Conservation (phyloP, 2,888 invertebrate species). For the Eristalis tenax region DNA sequence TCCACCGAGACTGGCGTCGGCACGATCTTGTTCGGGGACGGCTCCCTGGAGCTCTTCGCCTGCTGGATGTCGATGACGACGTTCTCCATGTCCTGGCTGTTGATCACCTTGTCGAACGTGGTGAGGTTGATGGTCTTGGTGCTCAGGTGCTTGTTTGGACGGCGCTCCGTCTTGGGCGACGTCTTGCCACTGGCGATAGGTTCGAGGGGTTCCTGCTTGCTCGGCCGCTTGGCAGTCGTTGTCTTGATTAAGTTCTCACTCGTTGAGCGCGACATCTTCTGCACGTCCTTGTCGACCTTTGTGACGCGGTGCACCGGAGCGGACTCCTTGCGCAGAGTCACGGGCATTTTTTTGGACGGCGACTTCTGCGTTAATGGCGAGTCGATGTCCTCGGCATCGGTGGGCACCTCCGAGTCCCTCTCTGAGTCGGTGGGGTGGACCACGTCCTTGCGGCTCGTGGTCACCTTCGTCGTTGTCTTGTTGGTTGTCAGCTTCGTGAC, state of each 20-base stretch:
- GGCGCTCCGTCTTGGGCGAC: slow-evolving; percentile 73
- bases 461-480: slow-evolving; percentile 43
- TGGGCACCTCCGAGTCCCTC: slow-evolving; percentile 55
- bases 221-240: slow-evolving; percentile 76
- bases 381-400: slow-evolving; percentile 55
- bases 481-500: slow-evolving; percentile 9
- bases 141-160: slow-evolving; percentile 81
- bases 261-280: slow-evolving; percentile 83
- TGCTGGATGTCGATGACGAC: slow-evolving; percentile 87
- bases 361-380: slow-evolving; percentile 36
- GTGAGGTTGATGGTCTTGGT: slow-evolving; percentile 83
- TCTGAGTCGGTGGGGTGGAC: slow-evolving; percentile 52
- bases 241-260: slow-evolving; percentile 84
- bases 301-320: slow-evolving; percentile 81
- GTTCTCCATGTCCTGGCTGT: slow-evolving; percentile 83
- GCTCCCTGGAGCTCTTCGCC: slow-evolving; percentile 89
- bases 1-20: slow-evolving; percentile 85
- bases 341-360: slow-evolving; percentile 77
- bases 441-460: slow-evolving; percentile 30
- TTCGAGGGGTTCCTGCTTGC: slow-evolving; percentile 73
- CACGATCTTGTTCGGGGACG: slow-evolving; percentile 87
- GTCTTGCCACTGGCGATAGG: slow-evolving; percentile 72
- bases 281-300: slow-evolving; percentile 80
- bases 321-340: slow-evolving; percentile 80
- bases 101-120: slow-evolving; percentile 82